A percentile compares a stretch with the other conserved stretches of the same genome.
These are phyloP conservation scores for Drosophila sulfurigaster DNA, from an alignment of 1,140 invertebrate genomes.

Conservation along the genomic window DNA sequence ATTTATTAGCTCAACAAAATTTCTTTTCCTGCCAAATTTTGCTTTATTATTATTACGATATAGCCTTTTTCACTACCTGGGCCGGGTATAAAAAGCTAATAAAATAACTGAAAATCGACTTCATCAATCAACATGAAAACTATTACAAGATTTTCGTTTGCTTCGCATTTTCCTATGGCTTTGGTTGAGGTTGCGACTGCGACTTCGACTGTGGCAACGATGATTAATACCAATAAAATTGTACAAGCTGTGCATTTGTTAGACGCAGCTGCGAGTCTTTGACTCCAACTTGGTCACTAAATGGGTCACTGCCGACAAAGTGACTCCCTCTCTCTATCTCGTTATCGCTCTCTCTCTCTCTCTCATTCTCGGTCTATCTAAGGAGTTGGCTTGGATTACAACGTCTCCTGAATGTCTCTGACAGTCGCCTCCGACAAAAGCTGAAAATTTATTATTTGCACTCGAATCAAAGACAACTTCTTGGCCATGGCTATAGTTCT, in stretches of 20 bases:
- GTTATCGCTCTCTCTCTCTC: not conserved
- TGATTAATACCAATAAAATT: constrained; percentile 83
- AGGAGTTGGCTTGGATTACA: constrained; percentile 61
- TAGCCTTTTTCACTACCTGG: not conserved
- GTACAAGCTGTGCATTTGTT: constrained; percentile 55
- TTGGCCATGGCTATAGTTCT: constrained; percentile 14
- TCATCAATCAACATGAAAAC: constrained; percentile 68
- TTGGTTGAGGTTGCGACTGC: not conserved
- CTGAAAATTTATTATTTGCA: constrained; percentile 80
- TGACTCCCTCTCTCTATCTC: not conserved
- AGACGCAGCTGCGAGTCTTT: constrained; percentile 30
- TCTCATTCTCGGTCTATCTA: not conserved
- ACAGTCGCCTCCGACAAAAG: constrained; percentile 34
- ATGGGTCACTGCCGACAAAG: constrained; percentile 63
- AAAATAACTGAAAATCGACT: constrained; percentile 49
- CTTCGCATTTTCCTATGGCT: not conserved
- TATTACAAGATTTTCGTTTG: constrained; percentile 42
- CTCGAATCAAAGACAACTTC: constrained; percentile 69
- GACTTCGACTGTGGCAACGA: constrained; percentile 27
- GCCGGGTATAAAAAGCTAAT: constrained; percentile 13
- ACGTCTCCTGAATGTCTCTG: constrained; percentile 77
- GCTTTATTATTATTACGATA: not conserved
- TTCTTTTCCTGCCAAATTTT: too few species aligned
- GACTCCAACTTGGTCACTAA: constrained; percentile 29
- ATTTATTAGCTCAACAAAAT: too few species aligned